Evolutionary conservation across 2,888 invertebrate species (phyloP), one percentile per base, ranked within the genome.

Genomic region (Antheraea assamensis): DNA sequence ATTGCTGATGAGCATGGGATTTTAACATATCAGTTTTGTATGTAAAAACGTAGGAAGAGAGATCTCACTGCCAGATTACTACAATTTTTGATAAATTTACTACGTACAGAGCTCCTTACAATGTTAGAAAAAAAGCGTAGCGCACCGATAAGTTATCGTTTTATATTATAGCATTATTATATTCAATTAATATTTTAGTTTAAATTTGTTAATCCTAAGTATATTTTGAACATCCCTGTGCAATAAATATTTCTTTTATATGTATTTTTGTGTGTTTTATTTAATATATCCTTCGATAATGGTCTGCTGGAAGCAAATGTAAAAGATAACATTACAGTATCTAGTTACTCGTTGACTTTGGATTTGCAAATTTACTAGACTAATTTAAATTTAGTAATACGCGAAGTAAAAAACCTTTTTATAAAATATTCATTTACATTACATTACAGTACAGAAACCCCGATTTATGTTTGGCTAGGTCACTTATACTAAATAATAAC

Each of bases 181-280:
- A 66, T 66, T 68, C 47, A 49, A 55, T 49, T n/a, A 47, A 58
- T 49, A 70, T n/a, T 61, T 61, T 72, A 74, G 70, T 72, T 71
- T 74, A 31, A 72, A 61, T 55, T 74, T 72, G 72, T 73, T 71
- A 66, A 30, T 64, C 35, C 68, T 73, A 70, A 61, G 70, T 72
- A 74, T 74, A 74, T 73, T 73, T 89, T 89, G 85, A 88, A 87
- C 88, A 90, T 91, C 90, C 88, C 89, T 89, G 92, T 93, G 92
- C 92, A 93, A 93, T 93, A 93, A 91, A 91, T 75, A 85, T 84
- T 82, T 88, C 86, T 90, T 90, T 85, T 88, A 79, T 88, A 87
- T 84, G 42, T 42, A 42, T 80, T 79, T 81, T 76, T 21, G 27
- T 75, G 71, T 75, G n/a, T 47, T 81, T 83, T 83, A 82, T 73